phyloP scores from a whole-genome alignment of 2,888 invertebrate genomes.

The Sialis fuliginosa region DNA sequence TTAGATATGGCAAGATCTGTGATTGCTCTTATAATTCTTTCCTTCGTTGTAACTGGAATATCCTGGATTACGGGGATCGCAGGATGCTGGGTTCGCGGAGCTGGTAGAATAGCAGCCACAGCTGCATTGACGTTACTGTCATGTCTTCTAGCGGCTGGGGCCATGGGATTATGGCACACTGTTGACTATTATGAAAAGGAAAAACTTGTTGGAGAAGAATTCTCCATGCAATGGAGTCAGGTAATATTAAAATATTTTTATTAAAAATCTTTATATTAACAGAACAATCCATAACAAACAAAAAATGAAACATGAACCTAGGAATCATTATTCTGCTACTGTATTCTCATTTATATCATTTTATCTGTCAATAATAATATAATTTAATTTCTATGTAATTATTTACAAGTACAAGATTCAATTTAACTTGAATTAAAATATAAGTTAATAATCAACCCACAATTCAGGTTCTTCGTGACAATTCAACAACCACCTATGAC shows the following conservation, averaged over 20 bases:
- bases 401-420: too few species aligned
- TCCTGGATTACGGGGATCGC: constrained; percentile 93
- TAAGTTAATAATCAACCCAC: too few species aligned
- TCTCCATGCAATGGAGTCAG: constrained; percentile 81
- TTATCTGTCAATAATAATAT: too few species aligned
- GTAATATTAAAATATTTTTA: constrained; percentile 28
- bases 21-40: constrained; percentile 83
- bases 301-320: too few species aligned
- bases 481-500: constrained; percentile 57
- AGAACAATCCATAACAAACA: too few species aligned
- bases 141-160: constrained; percentile 77
- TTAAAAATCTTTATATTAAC: too few species aligned
- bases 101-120: constrained; percentile 84
- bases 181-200: constrained; percentile 92
- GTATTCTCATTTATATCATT: too few species aligned
- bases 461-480: constrained; percentile 48
- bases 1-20: constrained; percentile 78
- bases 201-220: constrained; percentile 82
- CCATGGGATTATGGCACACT: constrained; percentile 92
- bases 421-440: too few species aligned
- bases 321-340: too few species aligned
- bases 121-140: constrained; percentile 78
- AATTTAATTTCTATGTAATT: too few species aligned
- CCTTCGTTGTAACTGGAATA: constrained; percentile 78
- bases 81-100: constrained; percentile 91